A percentile compares a stretch with the other conserved stretches of the same genome.
Conservation (phyloP, 2,797 vertebrate species). For the Sebastes itinus region DNA sequence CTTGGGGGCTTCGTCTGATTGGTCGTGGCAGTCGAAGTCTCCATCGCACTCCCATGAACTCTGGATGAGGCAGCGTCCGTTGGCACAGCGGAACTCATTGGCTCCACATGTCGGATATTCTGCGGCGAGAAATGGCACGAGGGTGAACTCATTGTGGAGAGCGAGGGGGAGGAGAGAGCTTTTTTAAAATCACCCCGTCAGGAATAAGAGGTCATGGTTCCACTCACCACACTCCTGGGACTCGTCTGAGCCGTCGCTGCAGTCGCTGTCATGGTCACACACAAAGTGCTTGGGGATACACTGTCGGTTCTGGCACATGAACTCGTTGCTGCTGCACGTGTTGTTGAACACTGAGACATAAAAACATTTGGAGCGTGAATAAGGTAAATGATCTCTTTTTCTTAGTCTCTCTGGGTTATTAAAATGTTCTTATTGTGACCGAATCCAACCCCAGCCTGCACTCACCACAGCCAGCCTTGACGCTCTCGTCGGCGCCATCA, state of each 20-base stretch:
- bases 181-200: not conserved
- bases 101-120: constrained; percentile 93
- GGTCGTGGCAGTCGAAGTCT: constrained; percentile 96
- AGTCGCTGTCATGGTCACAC: constrained; percentile 96
- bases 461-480: constrained; percentile 93
- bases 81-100: constrained; percentile 92
- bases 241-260: constrained; percentile 95
- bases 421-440: not conserved
- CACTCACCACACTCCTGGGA: constrained; percentile 91
- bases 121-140: constrained; percentile 50
- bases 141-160: constrained; percentile 30
- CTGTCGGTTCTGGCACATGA: constrained; percentile 92
- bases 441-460: not conserved
- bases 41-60: constrained; percentile 95
- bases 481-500: constrained; percentile 92
- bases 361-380: not conserved
- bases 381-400: not conserved
- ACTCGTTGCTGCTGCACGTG: constrained; percentile 90
- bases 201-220: not conserved
- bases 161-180: constrained; percentile 73
- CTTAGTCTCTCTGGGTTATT: not conserved
- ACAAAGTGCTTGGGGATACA: constrained; percentile 95
- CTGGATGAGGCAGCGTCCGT: constrained; percentile 94
- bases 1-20: constrained; percentile 93
- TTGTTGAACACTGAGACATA: constrained; percentile 89